Evolutionary conservation across 2,113 vertebrate species (phyloP).

Genomic region (Xenopus borealis): DNA sequence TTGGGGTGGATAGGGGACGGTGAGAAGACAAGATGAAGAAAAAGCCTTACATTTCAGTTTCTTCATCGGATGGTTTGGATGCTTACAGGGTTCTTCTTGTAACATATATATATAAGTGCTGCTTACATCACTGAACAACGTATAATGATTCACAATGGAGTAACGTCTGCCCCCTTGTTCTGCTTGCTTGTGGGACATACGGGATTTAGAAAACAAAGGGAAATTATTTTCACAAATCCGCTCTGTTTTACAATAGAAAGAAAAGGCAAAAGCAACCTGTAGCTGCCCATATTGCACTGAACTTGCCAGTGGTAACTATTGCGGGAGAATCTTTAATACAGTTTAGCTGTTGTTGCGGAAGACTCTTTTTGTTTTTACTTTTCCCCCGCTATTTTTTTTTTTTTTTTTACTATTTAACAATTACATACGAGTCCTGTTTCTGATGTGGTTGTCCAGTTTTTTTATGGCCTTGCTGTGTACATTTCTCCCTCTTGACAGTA

Average conservation of each 20-base stretch:
- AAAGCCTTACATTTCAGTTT: conserved; percentile 99
- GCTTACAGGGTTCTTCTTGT: conserved; percentile 99
- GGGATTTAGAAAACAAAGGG: conserved; percentile 75
- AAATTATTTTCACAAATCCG: conserved; percentile 78
- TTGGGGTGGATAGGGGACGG: conserved; percentile 64
- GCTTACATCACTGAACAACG: conserved; percentile 96
- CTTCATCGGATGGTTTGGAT: conserved; percentile 93
- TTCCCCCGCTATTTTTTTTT: neutral
- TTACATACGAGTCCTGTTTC: conserved; percentile 90
- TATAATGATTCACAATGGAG: conserved; percentile 78
- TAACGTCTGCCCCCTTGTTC: conserved; percentile 81
- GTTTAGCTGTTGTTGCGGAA: conserved; percentile 89
- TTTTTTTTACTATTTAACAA: conserved; percentile 93
- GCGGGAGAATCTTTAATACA: conserved; percentile 86
- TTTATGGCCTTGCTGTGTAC: conserved; percentile 86
- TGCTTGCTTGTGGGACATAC: conserved; percentile 69
- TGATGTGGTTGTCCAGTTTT: conserved; percentile 90
- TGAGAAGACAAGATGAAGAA: conserved; percentile 91
- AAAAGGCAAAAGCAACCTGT: conserved; percentile 73
- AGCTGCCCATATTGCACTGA: conserved; percentile 97
- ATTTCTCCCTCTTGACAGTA: conserved; percentile 81
- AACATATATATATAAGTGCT: conserved; percentile 98
- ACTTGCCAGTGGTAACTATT: conserved; percentile 93
- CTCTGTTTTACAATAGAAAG: conserved; percentile 95
- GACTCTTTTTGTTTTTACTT: conserved; percentile 73